Percentiles rank a stretch among this genome's conserved stretches.
Evolutionary conservation across 2,888 invertebrate species (phyloP).

Genomic region (Frankliniella intonsa): DNA sequence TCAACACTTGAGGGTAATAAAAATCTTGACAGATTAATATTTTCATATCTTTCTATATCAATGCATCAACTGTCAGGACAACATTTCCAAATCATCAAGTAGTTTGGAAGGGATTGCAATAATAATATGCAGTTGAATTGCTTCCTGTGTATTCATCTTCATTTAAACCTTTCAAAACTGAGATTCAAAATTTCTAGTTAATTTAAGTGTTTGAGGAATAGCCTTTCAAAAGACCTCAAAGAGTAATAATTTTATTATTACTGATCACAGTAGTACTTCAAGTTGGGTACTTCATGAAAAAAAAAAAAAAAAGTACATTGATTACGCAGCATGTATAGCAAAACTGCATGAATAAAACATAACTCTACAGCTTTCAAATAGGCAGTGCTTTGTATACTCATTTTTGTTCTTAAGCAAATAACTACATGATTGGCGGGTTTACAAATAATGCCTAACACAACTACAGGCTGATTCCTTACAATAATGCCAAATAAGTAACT

Average conservation of each 20-base stretch:
- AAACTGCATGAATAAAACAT: background rate
- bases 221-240: background rate
- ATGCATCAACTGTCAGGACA: no score
- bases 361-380: background rate
- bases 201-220: background rate
- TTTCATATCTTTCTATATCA: no score
- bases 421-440: background rate
- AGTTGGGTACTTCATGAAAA: background rate
- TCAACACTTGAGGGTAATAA: no score
- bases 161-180: background rate
- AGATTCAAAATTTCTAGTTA: background rate
- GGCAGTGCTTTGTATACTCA: slow-evolving; percentile 4
- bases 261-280: slow-evolving; percentile 14
- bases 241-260: background rate
- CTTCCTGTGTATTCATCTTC: background rate
- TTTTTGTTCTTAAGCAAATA: background rate
- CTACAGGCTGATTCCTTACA: slow-evolving; percentile 9
- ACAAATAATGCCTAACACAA: background rate
- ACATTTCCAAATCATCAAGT: no score
- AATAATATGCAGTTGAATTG: no score
- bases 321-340: no score
- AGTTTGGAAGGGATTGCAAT: no score
- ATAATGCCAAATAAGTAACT: background rate
- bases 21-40: no score
- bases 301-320: background rate